Evolutionary conservation across 1,140 invertebrate species (phyloP), one percentile per base, ranked within the genome.

Genomic region (Globodera rostochiensis): DNA sequence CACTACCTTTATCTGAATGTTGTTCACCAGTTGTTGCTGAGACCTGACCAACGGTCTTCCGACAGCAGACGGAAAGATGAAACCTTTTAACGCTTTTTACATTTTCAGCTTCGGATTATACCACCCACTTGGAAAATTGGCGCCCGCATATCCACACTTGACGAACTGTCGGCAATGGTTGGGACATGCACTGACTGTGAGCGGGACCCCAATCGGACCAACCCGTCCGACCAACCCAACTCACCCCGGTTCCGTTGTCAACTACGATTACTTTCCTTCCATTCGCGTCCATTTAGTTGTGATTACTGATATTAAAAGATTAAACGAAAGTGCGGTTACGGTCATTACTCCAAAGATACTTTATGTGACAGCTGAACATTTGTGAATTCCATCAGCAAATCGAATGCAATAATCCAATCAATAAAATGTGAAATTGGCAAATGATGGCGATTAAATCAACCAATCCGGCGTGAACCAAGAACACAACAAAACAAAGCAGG

Each of bases 61-160:
- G 74, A 99, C 96, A 93, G 99, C 94, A 4, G 97, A 99, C 64
- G 98, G 98, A 91, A 99, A 99, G 89, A 99, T 98, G 90, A 96
- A 94, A 19, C 57, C 57, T 64, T 15, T 15, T 6, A 19, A 19
- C 53, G 19, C 19, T 19, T 64, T n/a, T 64, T 64, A 36, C 11
- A n/a, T 64, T 6, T 60, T 64, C 2, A 19, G 19, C 6, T 64
- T 15, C 13, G 19, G 19, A 64, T 15, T 64, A 15, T 19, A 19
- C 15, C 36, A 36, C 11, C 13, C 19, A 71, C 95, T 95, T 81
- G 98, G 98, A 91, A 99, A 99, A 92, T 99, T 99, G 78, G 95
- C 95, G 71, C 97, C 97, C 84, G 96, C 97, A 93, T 97, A 98
- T 86, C 98, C 98, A 91, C 97, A 98, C 92, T 99, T 99, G 9